Conservation (phyloP, 2,113 vertebrate genomes). For the Ptychochromis oligacanthus region DNA sequence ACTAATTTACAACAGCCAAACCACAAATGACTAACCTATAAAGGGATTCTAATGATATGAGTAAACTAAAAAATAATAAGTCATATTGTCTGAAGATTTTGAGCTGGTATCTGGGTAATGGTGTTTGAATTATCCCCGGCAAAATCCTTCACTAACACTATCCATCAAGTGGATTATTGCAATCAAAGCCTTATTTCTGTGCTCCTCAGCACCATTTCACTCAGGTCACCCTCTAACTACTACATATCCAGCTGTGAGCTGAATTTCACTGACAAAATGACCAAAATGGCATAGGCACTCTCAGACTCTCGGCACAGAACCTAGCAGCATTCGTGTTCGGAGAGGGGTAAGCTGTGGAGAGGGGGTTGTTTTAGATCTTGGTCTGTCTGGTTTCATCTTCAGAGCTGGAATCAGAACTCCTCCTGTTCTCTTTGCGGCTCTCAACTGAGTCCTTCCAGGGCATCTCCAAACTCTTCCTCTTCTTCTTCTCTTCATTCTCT, state of each 20-base stretch:
- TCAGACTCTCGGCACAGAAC: neutral
- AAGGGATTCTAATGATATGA: conserved; percentile 9
- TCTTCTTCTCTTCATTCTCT: conserved; percentile 59
- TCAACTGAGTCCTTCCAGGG: neutral
- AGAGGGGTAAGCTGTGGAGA: neutral
- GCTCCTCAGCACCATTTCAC: neutral
- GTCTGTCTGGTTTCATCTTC: conserved; percentile 10
- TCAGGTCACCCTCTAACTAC: neutral
- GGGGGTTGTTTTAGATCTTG: conserved; percentile 49
- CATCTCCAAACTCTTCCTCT: conserved; percentile 56
- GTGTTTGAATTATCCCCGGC: neutral
- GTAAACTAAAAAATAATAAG: neutral
- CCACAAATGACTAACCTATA: conserved; percentile 8
- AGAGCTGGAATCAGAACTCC: conserved; percentile 18
- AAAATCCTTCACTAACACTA: conserved; percentile 12
- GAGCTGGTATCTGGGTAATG: neutral
- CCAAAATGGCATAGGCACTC: neutral
- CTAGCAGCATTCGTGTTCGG: neutral
- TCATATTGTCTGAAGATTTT: neutral
- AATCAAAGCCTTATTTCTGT: neutral
- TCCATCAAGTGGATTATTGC: neutral
- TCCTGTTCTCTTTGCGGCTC: neutral
- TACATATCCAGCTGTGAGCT: neutral
- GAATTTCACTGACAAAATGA: neutral
- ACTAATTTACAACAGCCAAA: conserved; percentile 40